Conservation (phyloP, 1,140 invertebrate species). For the Drosophila cardini region DNA sequence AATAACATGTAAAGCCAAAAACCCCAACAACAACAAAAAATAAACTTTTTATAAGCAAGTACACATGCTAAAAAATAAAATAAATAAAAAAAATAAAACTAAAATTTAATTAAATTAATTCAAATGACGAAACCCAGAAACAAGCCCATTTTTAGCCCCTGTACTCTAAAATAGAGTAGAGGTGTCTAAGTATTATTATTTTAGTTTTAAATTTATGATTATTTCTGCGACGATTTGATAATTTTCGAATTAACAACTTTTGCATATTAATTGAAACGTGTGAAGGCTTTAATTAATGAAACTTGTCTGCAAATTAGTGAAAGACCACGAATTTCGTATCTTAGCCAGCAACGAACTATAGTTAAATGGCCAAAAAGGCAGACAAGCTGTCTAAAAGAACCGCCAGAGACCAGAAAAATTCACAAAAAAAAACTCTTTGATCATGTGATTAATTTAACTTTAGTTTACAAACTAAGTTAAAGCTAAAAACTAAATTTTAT, state of each 20-base stretch:
- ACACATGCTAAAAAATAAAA: constrained; percentile 42
- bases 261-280: constrained; percentile 52
- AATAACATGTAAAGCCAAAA: constrained; percentile 49
- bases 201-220: constrained; percentile 17
- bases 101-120: constrained; percentile 40
- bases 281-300: constrained; percentile 52
- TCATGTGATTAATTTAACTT: constrained; percentile 37
- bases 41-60: constrained; percentile 30
- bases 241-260: constrained; percentile 57
- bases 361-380: constrained; percentile 16
- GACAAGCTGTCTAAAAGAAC: constrained; percentile 44
- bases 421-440: neutral
- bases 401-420: constrained; percentile 11
- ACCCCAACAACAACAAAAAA: constrained; percentile 37
- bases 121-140: constrained; percentile 59
- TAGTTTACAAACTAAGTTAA: neutral
- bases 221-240: constrained; percentile 2
- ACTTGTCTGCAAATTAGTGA: constrained; percentile 74
- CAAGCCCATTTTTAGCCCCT: constrained; percentile 76
- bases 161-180: too few species aligned
- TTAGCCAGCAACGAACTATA: constrained; percentile 7
- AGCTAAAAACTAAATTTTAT: neutral
- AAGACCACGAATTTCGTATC: constrained; percentile 40
- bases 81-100: constrained; percentile 5
- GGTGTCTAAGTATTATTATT: too few species aligned